These are phyloP conservation scores for Cavia porcellus DNA, from an alignment of 2,113 vertebrate genomes.

Conservation along the genomic window DNA sequence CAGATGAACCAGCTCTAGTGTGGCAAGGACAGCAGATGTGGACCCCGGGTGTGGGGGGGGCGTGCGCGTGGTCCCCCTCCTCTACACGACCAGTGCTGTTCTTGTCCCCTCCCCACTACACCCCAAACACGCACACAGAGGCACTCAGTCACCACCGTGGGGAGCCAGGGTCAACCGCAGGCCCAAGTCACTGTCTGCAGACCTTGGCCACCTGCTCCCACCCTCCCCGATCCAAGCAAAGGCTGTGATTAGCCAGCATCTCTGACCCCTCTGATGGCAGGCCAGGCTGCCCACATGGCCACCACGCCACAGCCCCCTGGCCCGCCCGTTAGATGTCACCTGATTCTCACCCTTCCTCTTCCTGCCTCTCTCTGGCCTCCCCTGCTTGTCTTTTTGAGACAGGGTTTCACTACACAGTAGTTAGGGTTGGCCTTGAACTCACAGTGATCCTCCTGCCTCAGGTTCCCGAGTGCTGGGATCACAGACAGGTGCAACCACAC, in stretches of 20 bases:
- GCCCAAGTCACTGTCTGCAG: background rate
- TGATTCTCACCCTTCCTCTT: background rate
- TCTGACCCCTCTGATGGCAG: background rate
- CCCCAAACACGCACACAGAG: background rate
- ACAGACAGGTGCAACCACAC: background rate
- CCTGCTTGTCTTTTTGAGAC: background rate
- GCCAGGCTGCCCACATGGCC: background rate
- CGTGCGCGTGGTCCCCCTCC: background rate
- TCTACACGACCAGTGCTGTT: background rate
- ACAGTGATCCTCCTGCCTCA: background rate
- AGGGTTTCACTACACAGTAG: background rate
- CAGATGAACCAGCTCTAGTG: fast-evolving
- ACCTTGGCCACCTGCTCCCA: background rate
- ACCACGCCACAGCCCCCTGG: background rate
- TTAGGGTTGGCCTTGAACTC: background rate
- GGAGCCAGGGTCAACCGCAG: background rate
- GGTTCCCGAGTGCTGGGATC: background rate
- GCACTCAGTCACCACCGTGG: background rate
- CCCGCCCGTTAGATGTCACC: background rate
- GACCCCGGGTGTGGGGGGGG: fast-evolving
- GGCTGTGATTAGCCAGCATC: background rate
- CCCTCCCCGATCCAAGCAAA: background rate
- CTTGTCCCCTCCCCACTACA: background rate
- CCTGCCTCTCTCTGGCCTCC: background rate
- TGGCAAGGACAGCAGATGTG: background rate